Evolutionary conservation across 1,140 invertebrate genomes (phyloP).

Genomic region (Pentalonia nigronervosa): DNA sequence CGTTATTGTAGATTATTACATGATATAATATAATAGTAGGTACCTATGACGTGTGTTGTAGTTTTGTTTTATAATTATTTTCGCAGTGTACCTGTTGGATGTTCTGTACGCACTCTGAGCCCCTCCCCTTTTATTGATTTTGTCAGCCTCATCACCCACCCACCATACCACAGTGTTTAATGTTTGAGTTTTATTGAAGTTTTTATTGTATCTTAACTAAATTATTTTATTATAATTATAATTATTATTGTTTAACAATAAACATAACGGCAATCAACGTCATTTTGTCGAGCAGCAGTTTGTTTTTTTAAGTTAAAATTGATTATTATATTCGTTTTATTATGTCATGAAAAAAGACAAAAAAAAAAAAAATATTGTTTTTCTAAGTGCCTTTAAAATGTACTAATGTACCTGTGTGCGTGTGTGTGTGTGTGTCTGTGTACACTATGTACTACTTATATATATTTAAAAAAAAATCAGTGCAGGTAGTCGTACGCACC

Average conservation of each 20-base stretch:
- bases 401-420: constrained; percentile 29
- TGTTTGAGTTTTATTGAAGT: neutral
- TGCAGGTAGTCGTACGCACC: constrained; percentile 22
- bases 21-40: neutral
- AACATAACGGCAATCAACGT: neutral
- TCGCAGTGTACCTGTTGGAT: neutral
- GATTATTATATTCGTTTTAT: constrained; percentile 19
- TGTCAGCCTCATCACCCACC: neutral
- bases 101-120: neutral
- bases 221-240: neutral
- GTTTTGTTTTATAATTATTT: neutral
- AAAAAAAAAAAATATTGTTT: constrained; percentile 22
- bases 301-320: neutral
- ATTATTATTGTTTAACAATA: neutral
- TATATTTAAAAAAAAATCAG: neutral
- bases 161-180: neutral
- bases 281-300: neutral
- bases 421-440: neutral
- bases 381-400: constrained; percentile 38
- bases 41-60: neutral
- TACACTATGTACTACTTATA: constrained; percentile 18
- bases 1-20: neutral
- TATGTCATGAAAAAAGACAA: constrained; percentile 18
- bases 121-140: neutral
- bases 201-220: neutral